Percentiles rank a stretch among this genome's conserved stretches.
Evolutionary conservation across 2,888 invertebrate genomes (phyloP).

Genomic region (Drosophila prostipennis): DNA sequence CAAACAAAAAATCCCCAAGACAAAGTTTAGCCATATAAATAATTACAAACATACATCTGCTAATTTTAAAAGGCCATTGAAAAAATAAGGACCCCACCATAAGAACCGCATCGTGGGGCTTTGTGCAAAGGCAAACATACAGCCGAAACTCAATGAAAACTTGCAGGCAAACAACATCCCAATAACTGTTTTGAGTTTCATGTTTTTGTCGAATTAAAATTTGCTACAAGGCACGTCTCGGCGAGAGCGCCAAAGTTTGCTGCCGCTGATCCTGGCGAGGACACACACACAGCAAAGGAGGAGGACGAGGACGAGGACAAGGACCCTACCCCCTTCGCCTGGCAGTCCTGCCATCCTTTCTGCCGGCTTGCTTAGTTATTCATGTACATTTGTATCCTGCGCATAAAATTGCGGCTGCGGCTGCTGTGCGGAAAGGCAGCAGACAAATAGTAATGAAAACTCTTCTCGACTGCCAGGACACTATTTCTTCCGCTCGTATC

Average conservation of each 20-base stretch:
- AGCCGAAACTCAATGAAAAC: conserved; percentile 22
- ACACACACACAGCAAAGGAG: not conserved
- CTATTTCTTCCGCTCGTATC: conserved; percentile 54
- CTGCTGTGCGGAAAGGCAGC: conserved; percentile 80
- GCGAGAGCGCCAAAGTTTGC: conserved; percentile 63
- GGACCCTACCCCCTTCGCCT: conserved; percentile 3
- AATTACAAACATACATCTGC: conserved; percentile 10
- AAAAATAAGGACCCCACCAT: not conserved
- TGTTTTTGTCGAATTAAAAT: conserved; percentile 80
- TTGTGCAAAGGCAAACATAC: conserved; percentile 13
- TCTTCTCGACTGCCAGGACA: conserved; percentile 65
- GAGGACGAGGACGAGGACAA: not conserved
- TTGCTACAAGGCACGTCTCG: conserved; percentile 74
- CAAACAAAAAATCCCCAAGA: not conserved
- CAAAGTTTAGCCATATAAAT: conserved; percentile 1
- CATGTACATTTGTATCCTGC: conserved; percentile 80
- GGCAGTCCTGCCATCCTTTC: conserved; percentile 19
- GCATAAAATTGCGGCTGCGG: conserved; percentile 79
- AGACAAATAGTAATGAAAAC: conserved; percentile 79
- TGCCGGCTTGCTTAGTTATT: conserved; percentile 67
- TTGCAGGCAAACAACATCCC: conserved; percentile 52
- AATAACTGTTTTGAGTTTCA: conserved; percentile 79
- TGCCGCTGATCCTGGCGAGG: conserved; percentile 46
- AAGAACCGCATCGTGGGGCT: conserved; percentile 5
- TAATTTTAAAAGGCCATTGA: conserved; percentile 25